These are phyloP conservation scores for Orcinus orca DNA, from an alignment of 2,113 vertebrate genomes.

Conservation along the genomic window DNA sequence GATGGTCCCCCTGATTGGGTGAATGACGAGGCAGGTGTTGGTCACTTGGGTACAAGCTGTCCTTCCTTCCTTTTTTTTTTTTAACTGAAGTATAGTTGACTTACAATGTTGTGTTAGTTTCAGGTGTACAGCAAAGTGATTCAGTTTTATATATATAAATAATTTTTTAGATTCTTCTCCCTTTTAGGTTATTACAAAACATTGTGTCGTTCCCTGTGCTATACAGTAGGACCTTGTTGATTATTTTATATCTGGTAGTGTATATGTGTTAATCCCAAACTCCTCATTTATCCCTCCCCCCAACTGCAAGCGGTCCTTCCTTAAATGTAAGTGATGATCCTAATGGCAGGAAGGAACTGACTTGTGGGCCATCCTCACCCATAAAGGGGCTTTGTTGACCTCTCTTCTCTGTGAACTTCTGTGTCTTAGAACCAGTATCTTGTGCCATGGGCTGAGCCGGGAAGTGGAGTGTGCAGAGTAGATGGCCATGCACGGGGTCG, in stretches of 20 bases:
- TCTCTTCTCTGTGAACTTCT: neutral
- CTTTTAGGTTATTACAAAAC: neutral
- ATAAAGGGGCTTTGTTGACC: neutral
- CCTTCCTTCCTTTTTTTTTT: neutral
- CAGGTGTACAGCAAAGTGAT: neutral
- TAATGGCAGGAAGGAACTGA: neutral
- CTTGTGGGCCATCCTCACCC: accelerated
- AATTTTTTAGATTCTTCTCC: neutral
- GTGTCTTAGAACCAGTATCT: neutral
- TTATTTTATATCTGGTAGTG: neutral
- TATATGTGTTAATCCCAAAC: neutral
- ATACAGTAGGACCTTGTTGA: neutral
- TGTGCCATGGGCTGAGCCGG: neutral
- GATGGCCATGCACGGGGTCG: too few species aligned
- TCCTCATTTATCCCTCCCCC: neutral
- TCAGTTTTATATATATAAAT: neutral
- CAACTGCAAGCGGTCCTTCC: neutral
- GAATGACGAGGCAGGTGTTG: neutral
- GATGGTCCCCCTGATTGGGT: neutral
- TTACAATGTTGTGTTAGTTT: neutral
- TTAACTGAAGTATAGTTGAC: neutral
- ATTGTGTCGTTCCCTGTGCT: neutral
- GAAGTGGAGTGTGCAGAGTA: neutral
- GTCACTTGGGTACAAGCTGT: neutral
- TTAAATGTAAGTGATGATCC: neutral